These are phyloP conservation scores for Drosophila lini DNA, from an alignment of 1,140 invertebrate species.

Conservation along the genomic window DNA sequence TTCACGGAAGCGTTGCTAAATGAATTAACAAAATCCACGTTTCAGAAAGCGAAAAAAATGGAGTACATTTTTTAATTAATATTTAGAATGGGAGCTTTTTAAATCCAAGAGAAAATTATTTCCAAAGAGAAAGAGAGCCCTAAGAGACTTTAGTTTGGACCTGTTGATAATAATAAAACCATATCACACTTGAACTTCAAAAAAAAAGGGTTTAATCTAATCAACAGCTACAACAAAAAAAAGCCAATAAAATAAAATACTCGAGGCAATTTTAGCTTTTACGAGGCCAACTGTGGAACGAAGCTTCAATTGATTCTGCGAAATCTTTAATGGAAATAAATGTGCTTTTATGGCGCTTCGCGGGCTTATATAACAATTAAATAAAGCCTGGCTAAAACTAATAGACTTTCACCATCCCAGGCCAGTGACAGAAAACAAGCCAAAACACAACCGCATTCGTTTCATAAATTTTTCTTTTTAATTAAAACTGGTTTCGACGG, in stretches of 20 bases:
- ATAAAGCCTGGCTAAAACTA: constrained; percentile 36
- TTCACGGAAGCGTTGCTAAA: constrained; percentile 3
- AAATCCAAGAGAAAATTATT: background rate
- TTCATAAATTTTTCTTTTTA: constrained; percentile 69
- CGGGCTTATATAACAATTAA: constrained; percentile 61
- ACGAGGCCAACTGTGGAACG: constrained; percentile 14
- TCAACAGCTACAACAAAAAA: constrained; percentile 33
- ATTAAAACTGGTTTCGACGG: constrained; percentile 71
- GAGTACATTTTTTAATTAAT: background rate
- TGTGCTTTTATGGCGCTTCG: constrained; percentile 30
- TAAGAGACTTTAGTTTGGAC: constrained; percentile 3
- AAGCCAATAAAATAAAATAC: constrained; percentile 20
- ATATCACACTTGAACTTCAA: constrained; percentile 65
- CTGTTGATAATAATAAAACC: background rate
- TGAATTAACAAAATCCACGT: background rate
- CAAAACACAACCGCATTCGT: constrained; percentile 36
- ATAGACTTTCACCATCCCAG: constrained; percentile 65
- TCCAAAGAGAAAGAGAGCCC: background rate
- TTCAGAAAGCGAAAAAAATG: background rate
- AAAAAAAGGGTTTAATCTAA: constrained; percentile 59
- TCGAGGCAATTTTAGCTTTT: constrained; percentile 49
- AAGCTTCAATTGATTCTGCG: constrained; percentile 55
- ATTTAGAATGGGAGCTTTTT: background rate
- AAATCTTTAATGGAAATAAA: constrained; percentile 48
- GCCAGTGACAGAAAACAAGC: constrained; percentile 22